Evolutionary conservation across 2,888 invertebrate genomes (phyloP).

Genomic region (Clistopyga incitator): DNA sequence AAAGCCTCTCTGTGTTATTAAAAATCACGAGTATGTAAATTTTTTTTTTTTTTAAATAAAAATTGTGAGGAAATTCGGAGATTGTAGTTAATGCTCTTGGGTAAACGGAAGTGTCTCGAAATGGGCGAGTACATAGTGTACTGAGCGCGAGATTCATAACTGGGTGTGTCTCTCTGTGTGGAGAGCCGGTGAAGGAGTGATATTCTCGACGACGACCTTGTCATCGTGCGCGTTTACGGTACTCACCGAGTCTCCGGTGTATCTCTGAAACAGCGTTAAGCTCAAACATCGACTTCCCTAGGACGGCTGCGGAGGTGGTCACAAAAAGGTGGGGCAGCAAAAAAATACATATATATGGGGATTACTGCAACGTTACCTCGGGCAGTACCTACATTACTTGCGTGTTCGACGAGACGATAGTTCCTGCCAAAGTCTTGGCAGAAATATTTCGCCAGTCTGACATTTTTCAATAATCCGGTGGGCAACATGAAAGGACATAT

Average conservation of each 20-base stretch:
- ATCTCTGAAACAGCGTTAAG: constrained; percentile 45
- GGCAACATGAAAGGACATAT: constrained; percentile 58
- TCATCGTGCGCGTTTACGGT: constrained; percentile 66
- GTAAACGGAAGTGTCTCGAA: constrained; percentile 32
- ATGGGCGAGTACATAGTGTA: constrained; percentile 36
- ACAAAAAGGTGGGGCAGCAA: constrained; percentile 62
- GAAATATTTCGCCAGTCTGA: constrained; percentile 9
- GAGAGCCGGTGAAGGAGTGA: constrained; percentile 57
- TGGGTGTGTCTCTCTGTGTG: constrained; percentile 69
- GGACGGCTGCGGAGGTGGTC: constrained; percentile 53
- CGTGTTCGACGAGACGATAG: constrained; percentile 54
- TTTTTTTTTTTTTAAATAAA: background rate
- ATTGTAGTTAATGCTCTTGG: constrained; percentile 8
- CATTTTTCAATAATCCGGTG: constrained; percentile 15
- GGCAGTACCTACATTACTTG: constrained; percentile 60
- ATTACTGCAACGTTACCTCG: constrained; percentile 53
- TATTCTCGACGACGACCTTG: constrained; percentile 75
- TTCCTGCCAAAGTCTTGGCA: constrained; percentile 17
- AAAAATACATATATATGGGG: constrained; percentile 67
- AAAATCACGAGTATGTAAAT: no score
- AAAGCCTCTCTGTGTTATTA: no score
- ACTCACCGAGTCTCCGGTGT: constrained; percentile 22
- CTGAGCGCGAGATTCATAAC: constrained; percentile 33
- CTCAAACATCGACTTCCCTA: constrained; percentile 61
- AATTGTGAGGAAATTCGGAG: constrained; percentile 5